phyloP scores from a whole-genome alignment of 2,113 vertebrate species.

The Passer montanus region DNA sequence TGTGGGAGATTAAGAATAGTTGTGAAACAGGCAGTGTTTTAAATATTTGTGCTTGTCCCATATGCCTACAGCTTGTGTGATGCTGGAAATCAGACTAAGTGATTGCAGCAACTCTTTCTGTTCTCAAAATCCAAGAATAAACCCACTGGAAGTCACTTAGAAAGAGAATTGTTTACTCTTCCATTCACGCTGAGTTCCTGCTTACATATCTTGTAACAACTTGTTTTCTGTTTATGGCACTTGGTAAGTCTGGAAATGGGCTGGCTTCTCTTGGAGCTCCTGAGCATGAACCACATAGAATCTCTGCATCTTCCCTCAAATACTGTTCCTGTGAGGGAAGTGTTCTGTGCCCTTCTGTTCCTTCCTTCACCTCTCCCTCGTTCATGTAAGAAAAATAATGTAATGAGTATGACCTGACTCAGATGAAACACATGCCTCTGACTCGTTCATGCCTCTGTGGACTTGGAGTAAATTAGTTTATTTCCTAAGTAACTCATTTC shows the following conservation, averaged over 20 bases:
- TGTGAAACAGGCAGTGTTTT: neutral
- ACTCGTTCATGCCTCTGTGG: neutral
- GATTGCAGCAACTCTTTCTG: neutral
- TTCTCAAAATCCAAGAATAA: conserved; percentile 3
- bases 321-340: neutral
- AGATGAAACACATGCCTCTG: conserved; percentile 5
- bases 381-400: neutral
- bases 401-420: conserved; percentile 15
- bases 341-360: neutral
- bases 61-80: neutral
- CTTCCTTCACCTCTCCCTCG: neutral
- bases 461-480: conserved; percentile 23
- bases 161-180: neutral
- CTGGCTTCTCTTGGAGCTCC: neutral
- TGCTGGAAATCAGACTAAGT: neutral
- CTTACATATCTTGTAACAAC: neutral
- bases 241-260: neutral
- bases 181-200: neutral
- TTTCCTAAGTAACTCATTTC: conserved; percentile 34
- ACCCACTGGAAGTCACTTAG: neutral
- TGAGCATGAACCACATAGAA: neutral
- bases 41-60: conserved; percentile 16
- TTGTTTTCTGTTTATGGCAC: neutral
- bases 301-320: neutral
- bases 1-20: neutral